These are phyloP conservation scores for Heterocephalus glaber DNA, from an alignment of 2,113 vertebrate species.

Conservation along the genomic window DNA sequence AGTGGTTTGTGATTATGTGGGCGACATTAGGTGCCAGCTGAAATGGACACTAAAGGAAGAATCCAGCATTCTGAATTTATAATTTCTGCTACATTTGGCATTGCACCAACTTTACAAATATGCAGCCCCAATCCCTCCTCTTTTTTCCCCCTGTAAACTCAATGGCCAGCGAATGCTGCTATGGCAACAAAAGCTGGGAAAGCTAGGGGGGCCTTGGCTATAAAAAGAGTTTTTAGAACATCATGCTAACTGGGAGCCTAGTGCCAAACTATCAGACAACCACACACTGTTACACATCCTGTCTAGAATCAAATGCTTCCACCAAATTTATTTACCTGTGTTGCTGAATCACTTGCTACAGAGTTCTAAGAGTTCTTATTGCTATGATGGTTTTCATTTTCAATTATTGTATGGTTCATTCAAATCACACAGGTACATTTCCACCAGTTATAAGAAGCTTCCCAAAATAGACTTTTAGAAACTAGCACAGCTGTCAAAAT, in stretches of 20 bases:
- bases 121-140: conserved; percentile 46
- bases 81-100: conserved; percentile 85
- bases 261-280: conserved; percentile 62
- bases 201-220: conserved; percentile 68
- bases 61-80: conserved; percentile 82
- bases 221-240: conserved; percentile 78
- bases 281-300: conserved; percentile 64
- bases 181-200: conserved; percentile 80
- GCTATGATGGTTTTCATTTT: conserved; percentile 79
- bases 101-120: conserved; percentile 83
- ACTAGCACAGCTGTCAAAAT: conserved; percentile 85
- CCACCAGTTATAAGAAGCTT: conserved; percentile 74
- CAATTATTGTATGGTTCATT: conserved; percentile 81
- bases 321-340: conserved; percentile 57
- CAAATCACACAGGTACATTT: conserved; percentile 85
- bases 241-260: conserved; percentile 70
- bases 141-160: conserved; percentile 69
- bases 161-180: conserved; percentile 81
- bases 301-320: conserved; percentile 51
- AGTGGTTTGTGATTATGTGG: conserved; percentile 86
- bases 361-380: conserved; percentile 77
- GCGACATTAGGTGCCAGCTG: conserved; percentile 86
- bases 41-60: conserved; percentile 89
- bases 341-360: conserved; percentile 51
- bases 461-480: conserved; percentile 83